Evolutionary conservation across 2,113 vertebrate genomes (phyloP).

Genomic region (Myotis davidii): DNA sequence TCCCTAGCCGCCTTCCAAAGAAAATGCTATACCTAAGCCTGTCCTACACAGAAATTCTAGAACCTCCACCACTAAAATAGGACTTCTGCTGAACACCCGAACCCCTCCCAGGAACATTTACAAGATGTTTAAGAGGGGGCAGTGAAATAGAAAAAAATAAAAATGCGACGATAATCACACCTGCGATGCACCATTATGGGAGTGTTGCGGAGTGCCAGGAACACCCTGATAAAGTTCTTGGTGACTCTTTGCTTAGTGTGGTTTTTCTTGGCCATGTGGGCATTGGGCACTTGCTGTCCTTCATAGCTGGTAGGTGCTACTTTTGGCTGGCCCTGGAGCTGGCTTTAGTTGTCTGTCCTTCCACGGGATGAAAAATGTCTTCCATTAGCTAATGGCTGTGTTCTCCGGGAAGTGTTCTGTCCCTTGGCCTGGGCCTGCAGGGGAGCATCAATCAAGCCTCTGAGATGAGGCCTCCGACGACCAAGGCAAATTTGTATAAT

Average conservation of each 20-base stretch:
- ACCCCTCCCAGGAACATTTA: neutral
- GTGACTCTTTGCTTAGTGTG: constrained; percentile 22
- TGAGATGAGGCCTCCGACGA: constrained; percentile 77
- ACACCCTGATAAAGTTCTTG: constrained; percentile 59
- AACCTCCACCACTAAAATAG: neutral
- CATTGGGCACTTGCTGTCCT: constrained; percentile 54
- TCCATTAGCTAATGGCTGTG: constrained; percentile 79
- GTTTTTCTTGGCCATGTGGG: constrained; percentile 48
- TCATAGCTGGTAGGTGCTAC: constrained; percentile 81
- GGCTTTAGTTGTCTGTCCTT: constrained; percentile 68
- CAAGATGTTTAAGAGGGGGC: neutral
- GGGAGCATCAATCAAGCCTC: constrained; percentile 81
- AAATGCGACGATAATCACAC: fast-evolving
- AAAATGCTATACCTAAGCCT: constrained; percentile 55
- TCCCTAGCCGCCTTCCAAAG: constrained; percentile 61
- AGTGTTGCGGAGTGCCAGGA: neutral
- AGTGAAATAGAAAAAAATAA: neutral
- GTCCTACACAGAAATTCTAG: constrained; percentile 62
- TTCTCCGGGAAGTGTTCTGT: constrained; percentile 68
- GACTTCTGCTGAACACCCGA: neutral
- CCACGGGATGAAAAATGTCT: constrained; percentile 79
- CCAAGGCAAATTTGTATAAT: constrained; percentile 76
- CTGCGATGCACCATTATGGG: neutral
- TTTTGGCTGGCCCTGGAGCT: constrained; percentile 78
- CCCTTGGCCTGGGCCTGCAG: constrained; percentile 76